phyloP scores from a whole-genome alignment of 2,113 vertebrate species.

The Anguilla rostrata region DNA sequence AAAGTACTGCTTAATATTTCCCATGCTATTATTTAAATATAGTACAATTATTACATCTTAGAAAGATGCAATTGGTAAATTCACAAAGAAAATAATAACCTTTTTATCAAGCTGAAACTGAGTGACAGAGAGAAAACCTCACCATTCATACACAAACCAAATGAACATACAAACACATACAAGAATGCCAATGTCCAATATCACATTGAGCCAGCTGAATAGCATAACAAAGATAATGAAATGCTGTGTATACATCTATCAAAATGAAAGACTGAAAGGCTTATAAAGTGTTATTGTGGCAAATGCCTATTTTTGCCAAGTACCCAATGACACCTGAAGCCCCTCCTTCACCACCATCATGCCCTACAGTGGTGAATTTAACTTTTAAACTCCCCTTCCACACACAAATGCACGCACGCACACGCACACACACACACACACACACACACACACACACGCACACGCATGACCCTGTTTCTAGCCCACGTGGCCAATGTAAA shows the following conservation, averaged over 20 bases:
- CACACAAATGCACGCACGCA: background rate
- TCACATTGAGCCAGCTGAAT: background rate
- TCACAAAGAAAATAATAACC: too few relatives aligned
- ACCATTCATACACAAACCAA: background rate
- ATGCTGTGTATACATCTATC: background rate
- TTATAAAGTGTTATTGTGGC: background rate
- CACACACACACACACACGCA: background rate
- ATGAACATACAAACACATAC: background rate
- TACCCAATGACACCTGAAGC: background rate
- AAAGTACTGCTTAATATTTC: background rate
- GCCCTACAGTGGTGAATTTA: background rate
- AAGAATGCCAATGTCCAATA: too few relatives aligned
- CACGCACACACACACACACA: background rate
- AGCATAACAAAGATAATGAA: background rate
- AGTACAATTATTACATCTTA: too few relatives aligned
- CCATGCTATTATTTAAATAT: background rate
- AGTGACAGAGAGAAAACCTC: too few relatives aligned
- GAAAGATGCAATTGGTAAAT: too few relatives aligned
- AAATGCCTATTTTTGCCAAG: background rate
- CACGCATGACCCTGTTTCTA: background rate
- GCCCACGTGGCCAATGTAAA: conserved; percentile 77
- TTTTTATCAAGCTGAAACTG: too few relatives aligned
- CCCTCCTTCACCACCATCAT: background rate
- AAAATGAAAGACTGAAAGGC: background rate
- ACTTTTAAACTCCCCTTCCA: background rate